Evolutionary conservation across 1,140 invertebrate genomes (phyloP).

Genomic region (Drosophila grimshawi): DNA sequence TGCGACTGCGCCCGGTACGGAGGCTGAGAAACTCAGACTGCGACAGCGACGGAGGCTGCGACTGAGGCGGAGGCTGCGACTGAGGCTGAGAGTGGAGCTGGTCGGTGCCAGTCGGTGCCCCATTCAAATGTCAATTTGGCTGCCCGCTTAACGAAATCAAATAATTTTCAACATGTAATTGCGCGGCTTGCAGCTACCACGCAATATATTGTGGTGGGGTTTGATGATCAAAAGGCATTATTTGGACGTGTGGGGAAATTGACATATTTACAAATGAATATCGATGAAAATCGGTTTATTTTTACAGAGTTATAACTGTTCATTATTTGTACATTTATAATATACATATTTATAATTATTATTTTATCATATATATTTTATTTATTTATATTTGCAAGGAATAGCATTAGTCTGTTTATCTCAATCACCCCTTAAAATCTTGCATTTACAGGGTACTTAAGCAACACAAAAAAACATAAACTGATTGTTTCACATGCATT

Average conservation of each 20-base stretch:
- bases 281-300: too few species aligned
- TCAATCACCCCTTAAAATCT: neutral
- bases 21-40: slow-evolving; percentile 15
- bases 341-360: too few species aligned
- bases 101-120: slow-evolving; percentile 65
- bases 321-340: too few species aligned
- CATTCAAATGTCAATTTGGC: slow-evolving; percentile 79
- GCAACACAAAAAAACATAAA: neutral
- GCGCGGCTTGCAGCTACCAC: slow-evolving; percentile 1
- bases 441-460: slow-evolving; percentile 3
- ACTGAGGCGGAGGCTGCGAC: slow-evolving; percentile 1
- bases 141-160: slow-evolving; percentile 26
- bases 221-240: too few species aligned
- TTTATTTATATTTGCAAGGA: too few species aligned
- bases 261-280: too few species aligned
- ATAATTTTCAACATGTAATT: neutral
- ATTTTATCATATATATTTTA: too few species aligned
- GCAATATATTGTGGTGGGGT: neutral
- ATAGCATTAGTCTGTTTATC: too few species aligned
- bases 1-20: slow-evolving; percentile 8
- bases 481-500: slow-evolving; percentile 61
- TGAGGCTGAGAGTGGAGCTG: slow-evolving; percentile 33
- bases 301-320: too few species aligned
- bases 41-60: slow-evolving; percentile 10
- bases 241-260: too few species aligned